Conservation (phyloP, 2,797 vertebrate species). For the Alfaro cultratus region DNA sequence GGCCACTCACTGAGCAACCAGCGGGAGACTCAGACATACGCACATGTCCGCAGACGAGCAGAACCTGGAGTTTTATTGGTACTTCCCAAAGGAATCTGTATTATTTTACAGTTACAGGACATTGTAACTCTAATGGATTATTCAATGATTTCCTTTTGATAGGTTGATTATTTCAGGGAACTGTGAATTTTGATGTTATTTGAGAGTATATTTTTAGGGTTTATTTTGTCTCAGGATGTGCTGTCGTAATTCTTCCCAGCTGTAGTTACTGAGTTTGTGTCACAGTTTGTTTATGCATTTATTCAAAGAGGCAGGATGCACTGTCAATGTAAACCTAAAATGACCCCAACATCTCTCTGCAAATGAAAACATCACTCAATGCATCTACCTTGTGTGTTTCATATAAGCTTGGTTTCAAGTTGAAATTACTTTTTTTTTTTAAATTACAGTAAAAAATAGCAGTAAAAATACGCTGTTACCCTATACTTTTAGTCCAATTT, state of each 20-base stretch:
- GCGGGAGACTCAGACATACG: constrained; percentile 24
- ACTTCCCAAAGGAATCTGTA: constrained; percentile 63
- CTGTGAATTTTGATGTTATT: constrained; percentile 30
- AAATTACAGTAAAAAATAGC: not conserved
- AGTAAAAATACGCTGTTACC: not conserved
- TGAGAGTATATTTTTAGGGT: constrained; percentile 19
- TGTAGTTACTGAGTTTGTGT: constrained; percentile 20
- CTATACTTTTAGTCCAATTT: not conserved
- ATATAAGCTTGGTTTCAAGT: not conserved
- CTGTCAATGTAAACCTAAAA: not conserved
- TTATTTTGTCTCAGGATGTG: constrained; percentile 48
- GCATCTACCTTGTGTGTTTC: not conserved
- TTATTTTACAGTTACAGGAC: too few species aligned
- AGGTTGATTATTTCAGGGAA: constrained; percentile 40
- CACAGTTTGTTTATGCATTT: constrained; percentile 16
- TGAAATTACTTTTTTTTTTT: not conserved
- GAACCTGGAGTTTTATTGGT: constrained; percentile 32
- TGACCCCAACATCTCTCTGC: not conserved
- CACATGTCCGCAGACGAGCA: constrained; percentile 5
- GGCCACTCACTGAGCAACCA: constrained; percentile 62
- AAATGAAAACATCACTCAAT: not conserved
- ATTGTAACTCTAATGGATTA: too few species aligned
- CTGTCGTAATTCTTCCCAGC: constrained; percentile 29
- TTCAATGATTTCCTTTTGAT: not conserved
- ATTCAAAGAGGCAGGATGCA: constrained; percentile 31